Evolutionary conservation across 1,140 invertebrate species (phyloP).

Genomic region (Amphibalanus amphitrite): DNA sequence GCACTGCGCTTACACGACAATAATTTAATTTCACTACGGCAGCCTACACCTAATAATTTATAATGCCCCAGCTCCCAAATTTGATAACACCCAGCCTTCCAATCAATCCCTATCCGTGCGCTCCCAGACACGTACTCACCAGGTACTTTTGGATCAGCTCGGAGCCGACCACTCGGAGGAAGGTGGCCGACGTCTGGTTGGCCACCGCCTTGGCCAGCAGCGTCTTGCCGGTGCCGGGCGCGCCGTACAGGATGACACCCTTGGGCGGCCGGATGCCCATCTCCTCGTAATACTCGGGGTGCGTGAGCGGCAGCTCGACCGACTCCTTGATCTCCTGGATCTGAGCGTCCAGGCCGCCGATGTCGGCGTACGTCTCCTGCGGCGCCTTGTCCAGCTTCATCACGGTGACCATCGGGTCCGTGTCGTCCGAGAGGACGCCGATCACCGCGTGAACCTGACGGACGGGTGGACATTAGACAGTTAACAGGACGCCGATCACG

Average conservation of each 20-base stretch:
- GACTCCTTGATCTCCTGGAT: slow-evolving; percentile 99
- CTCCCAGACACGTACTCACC: slow-evolving; percentile 60
- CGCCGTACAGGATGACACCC: too few species aligned
- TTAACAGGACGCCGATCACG: too few species aligned
- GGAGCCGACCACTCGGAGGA: slow-evolving; percentile 93
- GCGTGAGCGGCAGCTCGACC: slow-evolving; percentile 93
- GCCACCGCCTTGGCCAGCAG: too few species aligned
- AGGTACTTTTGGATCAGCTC: slow-evolving; percentile 99
- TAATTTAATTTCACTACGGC: too few species aligned
- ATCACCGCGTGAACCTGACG: slow-evolving; percentile 80
- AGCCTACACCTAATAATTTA: too few species aligned
- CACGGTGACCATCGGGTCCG: slow-evolving; percentile 99
- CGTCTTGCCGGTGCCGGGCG: too few species aligned
- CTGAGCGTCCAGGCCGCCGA: slow-evolving; percentile 95
- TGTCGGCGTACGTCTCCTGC: slow-evolving; percentile 99
- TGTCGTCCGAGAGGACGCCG: slow-evolving; percentile 94
- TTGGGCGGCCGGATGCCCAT: slow-evolving; percentile 99
- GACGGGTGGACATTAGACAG: too few species aligned
- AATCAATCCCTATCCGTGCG: too few species aligned
- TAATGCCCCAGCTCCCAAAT: too few species aligned
- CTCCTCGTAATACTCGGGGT: slow-evolving; percentile 99
- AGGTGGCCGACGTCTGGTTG: slow-evolving; percentile 98
- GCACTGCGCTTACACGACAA: too few species aligned
- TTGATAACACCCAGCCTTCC: too few species aligned
- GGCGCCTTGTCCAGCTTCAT: slow-evolving; percentile 99